Base-by-base conservation (phyloP, 35 echinoderm and acorn worm genomes). In the Lytechinus pictus region DNA sequence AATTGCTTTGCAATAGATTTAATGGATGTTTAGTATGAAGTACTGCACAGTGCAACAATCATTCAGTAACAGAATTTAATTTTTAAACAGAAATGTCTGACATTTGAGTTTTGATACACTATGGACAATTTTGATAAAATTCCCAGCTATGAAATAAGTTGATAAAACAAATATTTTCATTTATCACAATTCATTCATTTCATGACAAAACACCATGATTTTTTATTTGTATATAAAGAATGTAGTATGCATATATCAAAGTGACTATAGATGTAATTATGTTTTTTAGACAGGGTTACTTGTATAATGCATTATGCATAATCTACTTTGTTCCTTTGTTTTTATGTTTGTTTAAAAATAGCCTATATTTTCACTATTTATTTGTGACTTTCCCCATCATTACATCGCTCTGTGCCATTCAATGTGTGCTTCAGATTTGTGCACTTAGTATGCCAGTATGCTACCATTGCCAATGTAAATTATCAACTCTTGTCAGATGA, bases 191-290 rank as follows among this genome's bases (percentile, higher is more conserved):
- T 24, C 21, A 79, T 79, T 79, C n/a, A 79, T 79, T 79, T 79
- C n/a, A 24, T 79, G 4, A 24, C 66, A 79, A 24, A 79, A 24
- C 66, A 79, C 19, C 4, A 79, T 79, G 21, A 79, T 19, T 79
- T 72, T 79, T 79, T 79, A 79, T 79, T n/a, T 79, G 66, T 79
- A 79, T 24, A 79, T 79, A 79, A 7, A 79, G 14, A 79, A 11
- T 79, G 14, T n/a, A 79, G 66, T 79, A 24, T 16, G n/a, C n/a
- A 79, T 4, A 66, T 16, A 79, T 79, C 8, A 79, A 79, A 79
- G 66, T 79, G 66, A 79, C 66, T 79, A 79, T 24, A 19, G n/a
- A 79, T 79, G 66, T 79, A 79, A 79, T 79, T 79, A n/a, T 79
- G 66, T 24, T 79, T 79, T 24, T 79, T 79, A 79, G 66, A 79